Base-by-base conservation (phyloP, 2,113 vertebrate species). In the Brachyistius frenatus region DNA sequence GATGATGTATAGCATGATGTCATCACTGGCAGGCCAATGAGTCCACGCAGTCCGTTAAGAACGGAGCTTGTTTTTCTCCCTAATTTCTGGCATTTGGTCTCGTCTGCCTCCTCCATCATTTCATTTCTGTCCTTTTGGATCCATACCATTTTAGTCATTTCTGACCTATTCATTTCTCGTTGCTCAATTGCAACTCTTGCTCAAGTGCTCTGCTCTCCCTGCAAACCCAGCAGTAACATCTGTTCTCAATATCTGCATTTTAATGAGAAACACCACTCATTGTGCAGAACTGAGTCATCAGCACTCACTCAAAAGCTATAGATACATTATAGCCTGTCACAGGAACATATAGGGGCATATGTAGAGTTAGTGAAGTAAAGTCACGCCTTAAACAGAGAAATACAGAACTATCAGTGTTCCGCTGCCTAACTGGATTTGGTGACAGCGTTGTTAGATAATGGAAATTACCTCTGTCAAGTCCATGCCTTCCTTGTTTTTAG, bases 1-100 rank as follows among this genome's bases (percentile, higher is more conserved):
- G 58, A 57, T 80, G 66, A 80, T 80, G 76, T 37, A 44, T 75
- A 72, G 32, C 73, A 76, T 87, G 81, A 91, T 86, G 79, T 80
- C 80, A 80, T 69, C 30, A 13, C 61, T 79, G 66, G 68, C 76
- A 69, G 67, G 46, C 65, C 36, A 36, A 10, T 66, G 33, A 65
- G 35, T 75, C 73, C 60, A 67, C 39, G 47, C 46, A 76, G 79
- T 79, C 76, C 35, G 49, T 82, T 70, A 41, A 78, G 68, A 82
- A 57, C 62, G 52, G 30, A 84, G 64, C 67, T 89, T 47, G 35
- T 67, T 81, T 83, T 83, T 74, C 63, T 60, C 31, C 9, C 58
- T 62, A 7, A 16, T 56, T 60, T 64, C 49, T 64, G 39, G 32
- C 53, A 53, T 81, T 73, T 61, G 41, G 52, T 76, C 47, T 77